Percentiles rank a stretch among this genome's conserved stretches.
Conservation (phyloP, 1,140 invertebrate species). For the Asbolus verrucosus region DNA sequence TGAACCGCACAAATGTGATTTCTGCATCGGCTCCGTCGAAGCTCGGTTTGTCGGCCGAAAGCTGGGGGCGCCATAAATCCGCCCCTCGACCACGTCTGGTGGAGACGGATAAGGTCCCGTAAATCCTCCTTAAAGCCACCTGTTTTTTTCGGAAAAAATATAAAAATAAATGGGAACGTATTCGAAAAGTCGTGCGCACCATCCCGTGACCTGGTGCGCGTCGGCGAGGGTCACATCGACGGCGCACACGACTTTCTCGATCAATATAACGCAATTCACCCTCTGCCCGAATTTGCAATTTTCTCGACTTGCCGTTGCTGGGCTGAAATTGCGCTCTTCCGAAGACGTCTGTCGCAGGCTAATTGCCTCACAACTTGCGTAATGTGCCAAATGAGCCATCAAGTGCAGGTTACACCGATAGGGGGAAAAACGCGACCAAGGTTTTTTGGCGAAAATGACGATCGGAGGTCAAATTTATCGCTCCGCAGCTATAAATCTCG, state of each 20-base stretch:
- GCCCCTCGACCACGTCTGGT: neutral
- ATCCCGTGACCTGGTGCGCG: constrained; percentile 41
- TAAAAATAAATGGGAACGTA: constrained; percentile 14
- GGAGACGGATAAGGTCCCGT: constrained; percentile 2
- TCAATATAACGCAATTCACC: constrained; percentile 48
- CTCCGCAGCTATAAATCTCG: too few species aligned
- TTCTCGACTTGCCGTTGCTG: constrained; percentile 33
- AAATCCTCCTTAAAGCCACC: constrained; percentile 21
- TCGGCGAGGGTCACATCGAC: constrained; percentile 31
- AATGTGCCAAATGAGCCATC: constrained; percentile 24
- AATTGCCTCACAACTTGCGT: constrained; percentile 16
- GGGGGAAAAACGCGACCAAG: neutral
- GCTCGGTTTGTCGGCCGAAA: too few species aligned
- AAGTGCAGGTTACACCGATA: neutral
- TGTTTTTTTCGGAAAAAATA: constrained; percentile 13
- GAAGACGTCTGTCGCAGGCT: neutral
- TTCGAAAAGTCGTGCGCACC: constrained; percentile 33
- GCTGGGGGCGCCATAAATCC: constrained; percentile 18
- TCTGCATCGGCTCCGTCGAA: neutral
- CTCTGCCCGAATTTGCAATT: constrained; percentile 49
- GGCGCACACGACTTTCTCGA: constrained; percentile 42
- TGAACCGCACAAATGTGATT: constrained; percentile 16
- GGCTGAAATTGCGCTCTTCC: constrained; percentile 21
- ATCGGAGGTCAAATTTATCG: neutral
- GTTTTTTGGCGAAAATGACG: neutral